Evolutionary conservation across 1,140 invertebrate genomes (phyloP), one percentile per base, ranked within the genome.

Genomic region (Drosophila persimilis): DNA sequence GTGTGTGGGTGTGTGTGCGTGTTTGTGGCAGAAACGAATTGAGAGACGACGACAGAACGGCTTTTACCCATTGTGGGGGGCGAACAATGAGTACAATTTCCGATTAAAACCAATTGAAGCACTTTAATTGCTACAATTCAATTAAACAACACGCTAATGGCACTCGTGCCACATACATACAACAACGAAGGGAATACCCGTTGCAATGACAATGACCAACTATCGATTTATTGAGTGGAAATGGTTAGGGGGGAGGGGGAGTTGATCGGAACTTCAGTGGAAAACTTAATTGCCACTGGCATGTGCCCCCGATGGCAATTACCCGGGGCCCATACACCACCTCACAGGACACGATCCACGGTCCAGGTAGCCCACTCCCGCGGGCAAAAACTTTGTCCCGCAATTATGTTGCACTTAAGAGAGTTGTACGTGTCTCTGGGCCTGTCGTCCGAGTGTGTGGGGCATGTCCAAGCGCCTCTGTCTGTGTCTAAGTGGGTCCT

Each of bases 51-150:
- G 31, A 48, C 74, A 54, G 79, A 55, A 56, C 31, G 46, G 29
- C 61, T 64, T 54, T 67, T 67, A 56, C 63, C 41, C 20, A 73
- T 73, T 63, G 70, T 52, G 54, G 35, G 53, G 55, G 41, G 44
- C 76, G 44, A 79, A 86, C 83, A 86, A 86, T 86, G 83, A 75
- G 83, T 50, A 73, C 83, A 86, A 86, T 83, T 86, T 86, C 84
- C 83, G 83, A 86, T 86, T 86, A 86, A 88, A 86, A 86, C 76
- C 74, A 86, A 88, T 86, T 86, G 83, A 86, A 86, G 83, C 83
- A 83, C 83, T 86, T 86, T 86, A 86, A 86, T 86, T 86, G 83
- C 83, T 65, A 83, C 83, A 86, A 86, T 86, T 86, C 83, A 88
- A 86, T 86, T 88, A 86, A 88, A 86, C 74, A 76, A 65, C 78